Evolutionary conservation across 2,888 invertebrate species (phyloP), one percentile per base, ranked within the genome.

Genomic region (Tetanocera ferruginea): DNA sequence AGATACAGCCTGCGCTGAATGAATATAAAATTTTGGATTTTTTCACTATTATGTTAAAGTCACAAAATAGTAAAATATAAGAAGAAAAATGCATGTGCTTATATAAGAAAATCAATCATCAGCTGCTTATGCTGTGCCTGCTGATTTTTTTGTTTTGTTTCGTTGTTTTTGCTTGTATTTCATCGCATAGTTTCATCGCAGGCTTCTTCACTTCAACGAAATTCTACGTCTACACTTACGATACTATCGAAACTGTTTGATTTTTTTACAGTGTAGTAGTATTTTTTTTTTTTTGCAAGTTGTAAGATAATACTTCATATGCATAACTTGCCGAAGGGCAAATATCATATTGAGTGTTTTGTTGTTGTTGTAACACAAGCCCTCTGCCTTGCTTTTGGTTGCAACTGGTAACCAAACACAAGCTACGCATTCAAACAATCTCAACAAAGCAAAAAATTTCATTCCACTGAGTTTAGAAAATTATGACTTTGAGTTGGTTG

Each of bases 391-490:
- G 23, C 23, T 62, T 17, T 62, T 28, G 23, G 19, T 55, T 55
- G n/a, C 55, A 55, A n/a, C 55, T 19, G 8, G 23, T 19, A 2
- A 55, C n/a, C 55, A 55, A 19, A 19, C n/a, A 55, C 55, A 55
- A 55, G 43, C 43, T 43, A 43, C 43, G 43, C 43, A 43, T 19
- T 19, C 19, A 55, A n/a, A 19, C 55, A 23, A 23, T 28, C 52
- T 57, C 31, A 55, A 19, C 34, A 55, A 55, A 52, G 8, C 9
- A 6, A 52, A 71, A 62, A 60, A 57, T 51, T 34, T 55, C 37
- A 8, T 57, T 71, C 23, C 37, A 52, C 25, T 70, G 52, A 19
- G 31, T 31, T 75, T 57, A 55, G 67, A 75, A 64, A 66, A 75
- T 52, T 52, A 55, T 75, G 67, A 66, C 55, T 62, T 62, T 8